Conservation (phyloP, 2,888 invertebrate genomes). For the Bursaphelenchus okinawaensis region DNA sequence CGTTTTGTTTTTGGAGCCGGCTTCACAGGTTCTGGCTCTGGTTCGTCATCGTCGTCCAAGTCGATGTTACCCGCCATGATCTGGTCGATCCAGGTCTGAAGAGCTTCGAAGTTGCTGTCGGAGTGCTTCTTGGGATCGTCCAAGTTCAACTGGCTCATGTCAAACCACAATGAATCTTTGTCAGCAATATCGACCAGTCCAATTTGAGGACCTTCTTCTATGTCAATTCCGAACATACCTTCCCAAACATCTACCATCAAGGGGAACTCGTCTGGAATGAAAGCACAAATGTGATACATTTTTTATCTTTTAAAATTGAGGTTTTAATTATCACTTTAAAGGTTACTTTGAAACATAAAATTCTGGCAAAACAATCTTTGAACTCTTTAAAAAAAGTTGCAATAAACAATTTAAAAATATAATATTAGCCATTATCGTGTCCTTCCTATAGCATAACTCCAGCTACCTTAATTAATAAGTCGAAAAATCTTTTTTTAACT, state of each 20-base stretch:
- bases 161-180: slow-evolving; percentile 58
- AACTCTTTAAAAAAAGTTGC: too few relatives aligned
- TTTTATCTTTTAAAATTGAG: not conserved
- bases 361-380: too few relatives aligned
- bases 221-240: slow-evolving; percentile 58
- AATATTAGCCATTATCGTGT: too few relatives aligned
- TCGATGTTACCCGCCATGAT: slow-evolving; percentile 53
- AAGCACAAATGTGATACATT: too few relatives aligned
- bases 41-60: slow-evolving; percentile 25
- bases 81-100: slow-evolving; percentile 58
- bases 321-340: not conserved
- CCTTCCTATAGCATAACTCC: too few relatives aligned
- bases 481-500: not conserved
- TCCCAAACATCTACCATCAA: slow-evolving; percentile 59
- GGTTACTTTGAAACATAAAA: too few relatives aligned
- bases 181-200: slow-evolving; percentile 58
- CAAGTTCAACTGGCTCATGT: slow-evolving; percentile 57
- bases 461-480: too few relatives aligned
- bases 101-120: slow-evolving; percentile 56
- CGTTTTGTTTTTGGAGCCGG: slow-evolving; percentile 10
- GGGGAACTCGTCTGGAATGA: slow-evolving; percentile 57
- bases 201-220: slow-evolving; percentile 57
- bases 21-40: slow-evolving; percentile 22
- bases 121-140: slow-evolving; percentile 57
- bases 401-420: too few relatives aligned